Evolutionary conservation across 2,888 invertebrate genomes (phyloP), one percentile per base, ranked within the genome.

Genomic region (Melikaiella ostensackeni): DNA sequence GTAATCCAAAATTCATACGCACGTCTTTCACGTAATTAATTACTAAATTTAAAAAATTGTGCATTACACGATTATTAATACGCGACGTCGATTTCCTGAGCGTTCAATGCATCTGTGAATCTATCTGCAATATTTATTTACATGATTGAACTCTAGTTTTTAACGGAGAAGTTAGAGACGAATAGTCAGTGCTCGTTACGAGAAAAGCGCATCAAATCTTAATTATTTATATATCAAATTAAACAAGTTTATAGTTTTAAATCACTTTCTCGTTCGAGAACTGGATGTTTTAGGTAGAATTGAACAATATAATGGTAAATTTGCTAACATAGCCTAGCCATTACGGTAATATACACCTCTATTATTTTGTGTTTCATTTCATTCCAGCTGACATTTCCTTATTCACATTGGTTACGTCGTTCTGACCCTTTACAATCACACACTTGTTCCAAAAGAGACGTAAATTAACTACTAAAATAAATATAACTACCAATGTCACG

Each of bases 171-270:
- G 70, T 50, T 46, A 42, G 9, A 55, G 50, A 55, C 50, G 16
- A 75, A 70, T 63, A 77, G 59, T 81, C 73, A 35, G 61, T 46
- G 19, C 75, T 76, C 66, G 38, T 77, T 74, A 78, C 66, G 50
- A 59, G 79, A 77, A 74, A 74, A 77, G 38, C n/a, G 50, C 50
- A 21, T 19, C 21, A 74, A 42, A 11, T 42, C 42, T 27, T 21
- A 24, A 59, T 55, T 55, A 55, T 57, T 57, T 57, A 24, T 59
- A 13, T 59, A 24, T 59, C 13, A 24, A 59, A 59, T 24, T 59
- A 55, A n/a, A 55, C 24, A 59, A 59, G 21, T 59, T 59, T 24
- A 13, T 57, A 24, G 57, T 13, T 57, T 24, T 3, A 27, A 59
- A 59, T 59, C 24, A 59, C 21, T 24, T 27, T 13, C 16, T 50